A percentile compares a stretch with the other conserved stretches of the same genome.
Conservation (phyloP, 2,797 vertebrate genomes). For the Eulemur albifrons region DNA sequence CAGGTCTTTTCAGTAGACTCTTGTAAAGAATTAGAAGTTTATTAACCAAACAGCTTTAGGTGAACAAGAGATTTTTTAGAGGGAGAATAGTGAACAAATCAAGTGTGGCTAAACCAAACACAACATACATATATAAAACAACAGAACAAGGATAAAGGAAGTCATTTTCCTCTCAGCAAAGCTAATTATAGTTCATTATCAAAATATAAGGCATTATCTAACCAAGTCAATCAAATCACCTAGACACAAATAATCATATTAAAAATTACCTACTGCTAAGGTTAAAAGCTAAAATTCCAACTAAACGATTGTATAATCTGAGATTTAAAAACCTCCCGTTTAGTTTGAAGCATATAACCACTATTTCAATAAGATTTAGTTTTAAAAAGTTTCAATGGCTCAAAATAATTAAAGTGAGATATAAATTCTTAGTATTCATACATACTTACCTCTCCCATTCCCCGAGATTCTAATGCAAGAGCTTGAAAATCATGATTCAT, state of each 20-base stretch:
- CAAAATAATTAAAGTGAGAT: slow-evolving; percentile 23
- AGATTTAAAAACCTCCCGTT: neutral
- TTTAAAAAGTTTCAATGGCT: slow-evolving; percentile 2
- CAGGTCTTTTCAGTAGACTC: slow-evolving; percentile 36
- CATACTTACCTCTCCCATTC: slow-evolving; percentile 96
- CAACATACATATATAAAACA: slow-evolving; percentile 62
- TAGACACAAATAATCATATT: slow-evolving; percentile 45
- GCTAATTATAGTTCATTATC: slow-evolving; percentile 28
- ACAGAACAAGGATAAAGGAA: slow-evolving; percentile 38
- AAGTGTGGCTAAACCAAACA: slow-evolving; percentile 57
- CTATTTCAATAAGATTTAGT: slow-evolving; percentile 14
- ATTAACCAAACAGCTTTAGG: slow-evolving; percentile 48
- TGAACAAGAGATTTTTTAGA: slow-evolving; percentile 48
- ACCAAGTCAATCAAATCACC: slow-evolving; percentile 36
- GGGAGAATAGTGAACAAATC: slow-evolving; percentile 54
- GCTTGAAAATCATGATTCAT: slow-evolving; percentile 99
- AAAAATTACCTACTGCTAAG: slow-evolving; percentile 10
- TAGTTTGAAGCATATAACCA: neutral
- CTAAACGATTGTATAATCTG: neutral
- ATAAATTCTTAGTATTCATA: slow-evolving; percentile 41
- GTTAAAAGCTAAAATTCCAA: neutral
- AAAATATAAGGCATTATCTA: slow-evolving; percentile 47
- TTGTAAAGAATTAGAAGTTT: slow-evolving; percentile 47
- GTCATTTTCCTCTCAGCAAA: slow-evolving; percentile 41
- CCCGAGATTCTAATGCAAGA: slow-evolving; percentile 97